Conservation (phyloP, 2,113 vertebrate genomes). For the Hemichromis elongatus region DNA sequence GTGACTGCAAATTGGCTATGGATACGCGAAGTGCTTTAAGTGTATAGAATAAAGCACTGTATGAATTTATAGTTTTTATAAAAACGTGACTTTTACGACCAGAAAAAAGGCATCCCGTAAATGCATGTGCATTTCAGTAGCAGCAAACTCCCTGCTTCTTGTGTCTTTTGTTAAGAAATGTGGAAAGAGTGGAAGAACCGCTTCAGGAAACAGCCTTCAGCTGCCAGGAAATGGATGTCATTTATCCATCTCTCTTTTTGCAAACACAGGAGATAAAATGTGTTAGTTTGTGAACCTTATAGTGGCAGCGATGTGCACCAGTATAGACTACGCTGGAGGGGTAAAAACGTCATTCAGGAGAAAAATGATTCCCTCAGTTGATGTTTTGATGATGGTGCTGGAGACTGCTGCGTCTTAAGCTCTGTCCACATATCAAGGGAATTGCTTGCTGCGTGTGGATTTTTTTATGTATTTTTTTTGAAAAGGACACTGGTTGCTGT, state of each 20-base stretch:
- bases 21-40: neutral
- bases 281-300: neutral
- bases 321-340: neutral
- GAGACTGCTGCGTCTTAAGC: neutral
- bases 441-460: rapidly evolving
- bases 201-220: neutral
- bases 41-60: neutral
- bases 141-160: neutral
- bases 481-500: neutral
- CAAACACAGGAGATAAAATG: neutral
- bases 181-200: neutral
- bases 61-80: rapidly evolving
- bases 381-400: neutral
- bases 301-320: neutral
- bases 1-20: neutral
- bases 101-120: neutral
- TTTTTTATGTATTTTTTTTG: neutral
- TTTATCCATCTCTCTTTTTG: neutral
- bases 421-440: neutral
- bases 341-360: neutral
- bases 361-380: neutral
- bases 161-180: neutral
- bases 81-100: neutral
- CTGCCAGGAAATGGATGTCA: neutral
- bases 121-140: neutral